Conservation (phyloP, 2,113 vertebrate species). For the Labeo catla region DNA sequence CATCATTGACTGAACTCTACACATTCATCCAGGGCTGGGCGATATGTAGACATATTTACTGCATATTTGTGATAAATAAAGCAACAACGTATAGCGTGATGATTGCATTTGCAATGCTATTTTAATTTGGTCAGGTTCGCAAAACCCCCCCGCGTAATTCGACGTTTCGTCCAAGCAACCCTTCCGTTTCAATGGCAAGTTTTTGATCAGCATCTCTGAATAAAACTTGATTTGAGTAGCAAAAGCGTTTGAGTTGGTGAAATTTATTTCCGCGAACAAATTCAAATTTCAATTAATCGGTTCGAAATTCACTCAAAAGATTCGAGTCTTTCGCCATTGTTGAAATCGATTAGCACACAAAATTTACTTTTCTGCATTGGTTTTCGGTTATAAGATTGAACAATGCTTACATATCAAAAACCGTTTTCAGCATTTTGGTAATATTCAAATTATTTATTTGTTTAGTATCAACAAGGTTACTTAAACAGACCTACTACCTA, state of each 20-base stretch:
- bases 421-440: too few relatives aligned
- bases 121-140: not conserved
- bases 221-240: not conserved
- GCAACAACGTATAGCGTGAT: not conserved
- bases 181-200: not conserved
- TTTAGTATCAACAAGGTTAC: too few relatives aligned
- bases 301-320: not conserved
- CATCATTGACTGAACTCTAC: conserved; percentile 16
- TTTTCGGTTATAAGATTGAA: not conserved
- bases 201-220: not conserved
- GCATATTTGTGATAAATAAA: not conserved
- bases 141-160: not conserved
- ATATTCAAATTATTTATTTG: too few relatives aligned
- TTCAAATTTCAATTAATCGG: not conserved
- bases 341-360: not conserved
- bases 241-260: not conserved
- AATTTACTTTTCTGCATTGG: not conserved
- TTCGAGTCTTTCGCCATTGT: too few relatives aligned
- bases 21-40: not conserved
- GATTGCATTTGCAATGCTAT: not conserved
- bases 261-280: not conserved
- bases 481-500: too few relatives aligned
- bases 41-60: not conserved
- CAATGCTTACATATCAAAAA: not conserved
- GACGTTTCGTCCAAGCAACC: not conserved